Evolutionary conservation across 2,113 vertebrate genomes (phyloP).

Genomic region (Prionailurus viverrinus): DNA sequence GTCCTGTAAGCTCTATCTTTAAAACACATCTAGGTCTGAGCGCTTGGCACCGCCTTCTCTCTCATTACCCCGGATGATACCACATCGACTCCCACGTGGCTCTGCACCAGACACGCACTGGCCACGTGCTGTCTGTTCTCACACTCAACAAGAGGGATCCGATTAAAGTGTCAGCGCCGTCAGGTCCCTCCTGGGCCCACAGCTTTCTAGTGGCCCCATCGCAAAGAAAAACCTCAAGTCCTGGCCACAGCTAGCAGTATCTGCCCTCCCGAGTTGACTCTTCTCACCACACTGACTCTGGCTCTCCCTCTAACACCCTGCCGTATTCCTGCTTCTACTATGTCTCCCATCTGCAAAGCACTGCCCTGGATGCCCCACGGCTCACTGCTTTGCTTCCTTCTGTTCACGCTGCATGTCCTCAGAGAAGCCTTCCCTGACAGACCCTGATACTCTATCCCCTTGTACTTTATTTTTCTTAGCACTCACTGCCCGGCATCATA

Average conservation of each 20-base stretch:
- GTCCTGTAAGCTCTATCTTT: too few species aligned
- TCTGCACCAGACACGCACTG: neutral
- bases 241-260: neutral
- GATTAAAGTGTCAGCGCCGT: neutral
- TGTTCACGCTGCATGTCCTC: neutral
- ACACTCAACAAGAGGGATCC: neutral
- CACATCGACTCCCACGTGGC: too few species aligned
- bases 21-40: neutral
- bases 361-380: fast-evolving
- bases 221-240: neutral
- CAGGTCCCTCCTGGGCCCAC: neutral
- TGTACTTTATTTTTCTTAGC: neutral
- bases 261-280: neutral
- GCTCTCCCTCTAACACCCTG: neutral
- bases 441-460: neutral
- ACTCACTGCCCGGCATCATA: neutral
- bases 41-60: neutral
- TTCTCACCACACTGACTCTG: neutral
- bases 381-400: neutral
- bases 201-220: neutral
- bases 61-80: neutral
- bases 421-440: neutral
- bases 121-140: neutral
- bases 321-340: neutral
- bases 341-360: neutral